Evolutionary conservation across 2,113 vertebrate species (phyloP), one percentile per base, ranked within the genome.

Genomic region (Naja naja): DNA sequence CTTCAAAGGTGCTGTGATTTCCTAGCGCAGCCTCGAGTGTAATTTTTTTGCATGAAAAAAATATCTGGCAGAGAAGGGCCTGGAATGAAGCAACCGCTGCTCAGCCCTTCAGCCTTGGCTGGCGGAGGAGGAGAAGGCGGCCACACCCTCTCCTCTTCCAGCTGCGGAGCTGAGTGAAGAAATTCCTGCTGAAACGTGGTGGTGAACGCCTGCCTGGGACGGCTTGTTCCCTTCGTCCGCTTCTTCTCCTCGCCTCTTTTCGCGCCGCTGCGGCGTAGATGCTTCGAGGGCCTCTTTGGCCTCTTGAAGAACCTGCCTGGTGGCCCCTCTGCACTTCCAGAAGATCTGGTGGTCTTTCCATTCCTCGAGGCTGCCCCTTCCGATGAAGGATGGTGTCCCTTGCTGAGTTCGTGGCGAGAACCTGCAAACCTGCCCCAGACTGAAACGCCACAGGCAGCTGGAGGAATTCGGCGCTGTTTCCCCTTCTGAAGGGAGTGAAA

Each of bases 101-200:
- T 54, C 12, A 34, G 54, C 54, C 7, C 3, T 53, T 20, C 39
- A 3, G 30, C 10, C 14, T 92, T 90, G 88, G 91, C 45, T 93
- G 30, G 49, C 0, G 4, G 6, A 86, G 5, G 34, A 92, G 95
- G 87, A 89, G 39, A 0, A 16, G 34, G 95, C 94, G 30, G 93
- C 94, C 94, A 95, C 96, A 94, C 97, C 96, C 91, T 85, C 53
- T 89, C 56, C 53, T 60, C 86, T 96, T 91, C 96, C 97, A 97
- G 96, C 96, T 96, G 97, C 93, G 93, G 93, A 93, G 93, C 0
- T 43, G 0, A 93, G 93, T 92, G 23, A 16, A 89, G n/a, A 12
- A 25, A 56, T 1, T 5, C 91, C 93, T 93, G 93, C 94, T 95
- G 95, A 95, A 93, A 56, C 22, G 91, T 12, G 34, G 55, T 11